Evolutionary conservation across 1,140 invertebrate genomes (phyloP).

Genomic region (Drosophila virilis): DNA sequence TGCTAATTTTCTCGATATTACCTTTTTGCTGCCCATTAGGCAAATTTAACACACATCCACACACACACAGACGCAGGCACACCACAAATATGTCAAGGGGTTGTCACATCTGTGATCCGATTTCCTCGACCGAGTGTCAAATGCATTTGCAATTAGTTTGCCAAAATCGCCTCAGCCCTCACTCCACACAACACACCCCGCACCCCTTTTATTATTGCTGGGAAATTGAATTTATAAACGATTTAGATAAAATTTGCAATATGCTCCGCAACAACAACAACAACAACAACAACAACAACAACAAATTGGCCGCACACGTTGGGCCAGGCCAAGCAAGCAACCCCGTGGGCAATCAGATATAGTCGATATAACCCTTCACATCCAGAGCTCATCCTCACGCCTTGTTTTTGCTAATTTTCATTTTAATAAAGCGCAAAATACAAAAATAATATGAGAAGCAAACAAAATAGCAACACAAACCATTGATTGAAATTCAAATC

Average conservation of each 20-base stretch:
- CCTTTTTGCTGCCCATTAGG: constrained; percentile 61
- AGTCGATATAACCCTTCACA: constrained; percentile 14
- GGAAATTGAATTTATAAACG: constrained; percentile 72
- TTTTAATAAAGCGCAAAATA: constrained; percentile 77
- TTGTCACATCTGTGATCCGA: constrained; percentile 55
- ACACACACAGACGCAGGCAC: constrained; percentile 11
- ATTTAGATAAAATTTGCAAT: constrained; percentile 74
- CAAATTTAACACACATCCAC: constrained; percentile 50
- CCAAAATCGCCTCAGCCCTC: constrained; percentile 43
- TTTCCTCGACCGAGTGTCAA: constrained; percentile 50
- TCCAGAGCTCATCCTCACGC: constrained; percentile 5
- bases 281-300: constrained; percentile 31
- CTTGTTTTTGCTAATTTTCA: constrained; percentile 73
- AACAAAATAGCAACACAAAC: constrained; percentile 19
- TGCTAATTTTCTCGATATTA: constrained; percentile 46
- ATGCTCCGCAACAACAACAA: constrained; percentile 14
- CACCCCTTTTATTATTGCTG: constrained; percentile 19
- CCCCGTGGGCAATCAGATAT: constrained; percentile 26
- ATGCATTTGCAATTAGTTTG: constrained; percentile 79
- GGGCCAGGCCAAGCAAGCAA: constrained; percentile 1
- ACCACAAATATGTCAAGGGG: constrained; percentile 54
- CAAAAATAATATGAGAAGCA: constrained; percentile 17
- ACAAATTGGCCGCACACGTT: constrained; percentile 56
- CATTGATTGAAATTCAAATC: constrained; percentile 32
- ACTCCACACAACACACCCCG: constrained; percentile 4